phyloP scores from a whole-genome alignment of 1,140 invertebrate genomes.

The Dendroctonus valens region DNA sequence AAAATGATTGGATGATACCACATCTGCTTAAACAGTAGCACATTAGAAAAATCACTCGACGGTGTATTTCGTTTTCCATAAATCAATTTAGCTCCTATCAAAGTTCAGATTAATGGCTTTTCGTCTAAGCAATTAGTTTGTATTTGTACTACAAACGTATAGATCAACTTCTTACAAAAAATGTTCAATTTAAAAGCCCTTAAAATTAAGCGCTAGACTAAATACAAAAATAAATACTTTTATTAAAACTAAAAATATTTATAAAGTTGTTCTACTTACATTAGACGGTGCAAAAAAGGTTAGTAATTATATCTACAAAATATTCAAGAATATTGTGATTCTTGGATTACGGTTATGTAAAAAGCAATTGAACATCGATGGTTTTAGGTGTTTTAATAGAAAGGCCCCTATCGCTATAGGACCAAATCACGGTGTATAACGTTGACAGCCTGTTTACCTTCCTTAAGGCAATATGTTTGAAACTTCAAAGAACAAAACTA shows the following conservation, averaged over 20 bases:
- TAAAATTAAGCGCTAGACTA: conserved; percentile 18
- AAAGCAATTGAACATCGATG: neutral
- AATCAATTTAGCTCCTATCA: neutral
- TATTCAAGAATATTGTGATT: neutral
- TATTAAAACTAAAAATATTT: conserved; percentile 27
- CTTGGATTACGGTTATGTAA: conserved; percentile 5
- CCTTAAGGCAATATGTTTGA: conserved; percentile 5
- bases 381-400: neutral
- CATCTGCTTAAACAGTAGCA: neutral
- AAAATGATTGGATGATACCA: neutral
- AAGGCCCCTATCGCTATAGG: neutral
- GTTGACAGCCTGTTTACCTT: neutral
- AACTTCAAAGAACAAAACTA: neutral
- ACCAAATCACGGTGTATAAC: neutral
- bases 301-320: conserved; percentile 18
- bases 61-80: neutral
- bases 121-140: neutral
- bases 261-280: conserved; percentile 17
- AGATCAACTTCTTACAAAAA: neutral
- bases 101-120: neutral
- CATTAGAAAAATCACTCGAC: neutral
- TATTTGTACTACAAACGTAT: neutral
- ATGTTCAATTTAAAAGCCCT: neutral
- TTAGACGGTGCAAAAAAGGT: conserved; percentile 15
- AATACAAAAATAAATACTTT: conserved; percentile 30